Evolutionary conservation across 2,113 vertebrate species (phyloP).

Genomic region (Upupa epops): DNA sequence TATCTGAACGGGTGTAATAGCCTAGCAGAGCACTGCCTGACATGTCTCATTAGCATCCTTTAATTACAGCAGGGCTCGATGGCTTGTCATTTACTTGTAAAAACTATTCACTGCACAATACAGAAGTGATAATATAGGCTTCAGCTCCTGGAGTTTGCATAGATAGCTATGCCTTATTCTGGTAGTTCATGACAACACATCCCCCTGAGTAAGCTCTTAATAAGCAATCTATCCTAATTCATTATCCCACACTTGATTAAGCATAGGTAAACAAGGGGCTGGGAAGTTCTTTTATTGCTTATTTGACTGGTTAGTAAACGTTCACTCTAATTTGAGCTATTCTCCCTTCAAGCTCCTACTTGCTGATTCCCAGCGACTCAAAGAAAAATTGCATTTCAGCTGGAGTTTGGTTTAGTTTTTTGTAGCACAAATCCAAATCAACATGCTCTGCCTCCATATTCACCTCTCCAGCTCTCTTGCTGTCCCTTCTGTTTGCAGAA

Average conservation of each 20-base stretch:
- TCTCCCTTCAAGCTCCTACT: neutral
- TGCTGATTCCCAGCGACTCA: neutral
- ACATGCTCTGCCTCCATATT: neutral
- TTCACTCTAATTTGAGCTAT: neutral
- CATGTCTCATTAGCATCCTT: slow-evolving; percentile 14
- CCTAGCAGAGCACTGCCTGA: neutral
- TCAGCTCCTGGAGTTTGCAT: slow-evolving; percentile 14
- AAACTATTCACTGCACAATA: slow-evolving; percentile 9
- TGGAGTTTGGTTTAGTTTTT: neutral
- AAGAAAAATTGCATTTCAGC: neutral
- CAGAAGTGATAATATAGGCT: slow-evolving; percentile 11
- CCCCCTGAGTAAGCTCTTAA: slow-evolving; percentile 6
- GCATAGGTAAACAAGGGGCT: neutral
- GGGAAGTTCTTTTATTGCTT: neutral
- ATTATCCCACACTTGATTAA: neutral
- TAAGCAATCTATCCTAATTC: slow-evolving; percentile 3
- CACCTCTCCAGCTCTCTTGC: neutral
- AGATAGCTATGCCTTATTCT: neutral
- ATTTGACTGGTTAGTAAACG: neutral
- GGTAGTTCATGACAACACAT: slow-evolving; percentile 33
- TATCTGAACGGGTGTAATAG: neutral
- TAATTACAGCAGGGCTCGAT: slow-evolving; percentile 12
- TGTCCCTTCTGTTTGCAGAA: neutral
- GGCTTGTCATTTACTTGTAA: neutral
- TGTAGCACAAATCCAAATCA: neutral